These are phyloP conservation scores for Sinhomidia bicolor DNA, from an alignment of 2,888 invertebrate genomes.

Conservation along the genomic window DNA sequence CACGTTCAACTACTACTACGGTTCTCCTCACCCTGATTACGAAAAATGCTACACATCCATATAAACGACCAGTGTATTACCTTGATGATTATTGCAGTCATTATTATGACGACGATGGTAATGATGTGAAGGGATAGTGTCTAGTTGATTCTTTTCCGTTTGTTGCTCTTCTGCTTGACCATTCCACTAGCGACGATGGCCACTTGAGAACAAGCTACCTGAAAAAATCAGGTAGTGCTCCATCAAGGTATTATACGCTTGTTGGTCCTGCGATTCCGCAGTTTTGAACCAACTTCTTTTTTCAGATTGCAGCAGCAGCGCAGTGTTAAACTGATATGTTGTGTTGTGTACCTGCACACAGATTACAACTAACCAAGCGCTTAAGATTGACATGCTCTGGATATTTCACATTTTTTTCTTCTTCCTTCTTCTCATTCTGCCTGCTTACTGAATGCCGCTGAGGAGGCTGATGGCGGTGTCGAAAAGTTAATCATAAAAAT, in stretches of 20 bases:
- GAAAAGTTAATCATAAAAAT: conserved; percentile 18
- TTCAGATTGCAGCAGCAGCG: not conserved
- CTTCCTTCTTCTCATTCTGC: too few relatives aligned
- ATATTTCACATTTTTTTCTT: conserved; percentile 65
- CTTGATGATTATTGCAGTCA: conserved; percentile 63
- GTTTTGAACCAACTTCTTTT: not conserved
- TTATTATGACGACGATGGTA: conserved; percentile 69
- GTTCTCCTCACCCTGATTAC: conserved; percentile 48
- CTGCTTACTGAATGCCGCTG: conserved; percentile 19
- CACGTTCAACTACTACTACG: not conserved
- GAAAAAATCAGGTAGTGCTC: conserved; percentile 41
- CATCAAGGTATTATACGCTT: not conserved
- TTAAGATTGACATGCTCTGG: conserved; percentile 59
- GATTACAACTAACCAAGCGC: not conserved
- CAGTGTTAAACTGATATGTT: not conserved
- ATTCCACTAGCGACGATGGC: not conserved
- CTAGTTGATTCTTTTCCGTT: not conserved
- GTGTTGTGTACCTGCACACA: not conserved
- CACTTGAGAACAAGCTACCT: conserved; percentile 4
- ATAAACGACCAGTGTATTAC: conserved; percentile 42
- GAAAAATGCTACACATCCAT: conserved; percentile 43
- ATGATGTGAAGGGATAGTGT: conserved; percentile 56
- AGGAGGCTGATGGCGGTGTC: not conserved
- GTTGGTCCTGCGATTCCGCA: not conserved
- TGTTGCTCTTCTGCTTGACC: not conserved